Evolutionary conservation across 23 tunicate species (phyloP).

Genomic region (Halocynthia roretzi): DNA sequence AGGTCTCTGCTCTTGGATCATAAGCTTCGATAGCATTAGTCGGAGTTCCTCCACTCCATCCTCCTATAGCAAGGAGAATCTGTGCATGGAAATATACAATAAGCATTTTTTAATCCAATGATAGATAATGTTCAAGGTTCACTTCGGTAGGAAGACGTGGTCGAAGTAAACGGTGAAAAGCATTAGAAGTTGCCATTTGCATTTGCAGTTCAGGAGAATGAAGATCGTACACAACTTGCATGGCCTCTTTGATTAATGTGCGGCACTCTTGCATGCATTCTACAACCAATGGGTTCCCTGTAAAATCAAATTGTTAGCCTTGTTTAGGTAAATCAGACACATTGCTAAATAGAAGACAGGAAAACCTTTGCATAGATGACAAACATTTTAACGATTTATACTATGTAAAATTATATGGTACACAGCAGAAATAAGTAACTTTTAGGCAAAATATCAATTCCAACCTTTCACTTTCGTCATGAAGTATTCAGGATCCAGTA

Average conservation of each 20-base stretch:
- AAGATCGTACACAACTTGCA: conserved; percentile 83
- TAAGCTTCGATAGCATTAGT: conserved; percentile 98
- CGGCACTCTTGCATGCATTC: conserved; percentile 72
- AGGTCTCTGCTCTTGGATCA: conserved; percentile 88
- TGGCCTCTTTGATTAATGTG: conserved; percentile 56
- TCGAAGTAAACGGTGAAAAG: conserved; percentile 30
- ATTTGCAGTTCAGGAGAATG: conserved; percentile 38
- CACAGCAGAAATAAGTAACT: background rate
- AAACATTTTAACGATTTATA: background rate
- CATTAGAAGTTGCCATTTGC: background rate
- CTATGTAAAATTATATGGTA: no score
- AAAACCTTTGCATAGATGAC: no score
- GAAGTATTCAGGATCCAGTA: conserved; percentile 87
- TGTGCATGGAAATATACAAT: conserved; percentile 11
- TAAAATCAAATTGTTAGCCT: no score
- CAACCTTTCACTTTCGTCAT: conserved; percentile 94
- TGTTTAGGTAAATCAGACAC: no score
- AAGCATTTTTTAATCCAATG: background rate
- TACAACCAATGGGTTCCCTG: conserved; percentile 51
- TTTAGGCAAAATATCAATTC: background rate
- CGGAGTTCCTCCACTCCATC: conserved; percentile 97
- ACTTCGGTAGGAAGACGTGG: conserved; percentile 84
- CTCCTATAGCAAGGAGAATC: conserved; percentile 87
- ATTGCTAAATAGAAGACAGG: no score
- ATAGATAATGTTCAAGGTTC: background rate